Conservation (phyloP, 2,888 invertebrate species). For the Melanotus villosus region DNA sequence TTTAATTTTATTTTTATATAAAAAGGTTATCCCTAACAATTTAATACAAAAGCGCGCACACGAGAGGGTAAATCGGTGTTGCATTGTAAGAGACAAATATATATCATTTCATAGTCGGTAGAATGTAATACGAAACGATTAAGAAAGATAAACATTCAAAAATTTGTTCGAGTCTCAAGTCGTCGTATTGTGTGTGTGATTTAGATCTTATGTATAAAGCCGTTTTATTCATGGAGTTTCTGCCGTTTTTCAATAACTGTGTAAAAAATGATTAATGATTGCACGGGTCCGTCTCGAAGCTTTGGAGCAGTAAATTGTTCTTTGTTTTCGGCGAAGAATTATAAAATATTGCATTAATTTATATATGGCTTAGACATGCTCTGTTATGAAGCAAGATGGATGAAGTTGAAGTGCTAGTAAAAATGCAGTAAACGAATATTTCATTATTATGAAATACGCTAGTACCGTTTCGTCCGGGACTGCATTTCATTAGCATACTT, state of each 20-base stretch:
- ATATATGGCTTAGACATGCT: slow-evolving; percentile 33
- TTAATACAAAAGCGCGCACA: not conserved
- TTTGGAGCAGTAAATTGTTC: slow-evolving; percentile 38
- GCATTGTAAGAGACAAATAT: too few species aligned
- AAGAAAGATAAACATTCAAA: not conserved
- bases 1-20: not conserved
- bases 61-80: not conserved
- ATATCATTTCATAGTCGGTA: not conserved
- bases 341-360: slow-evolving; percentile 38
- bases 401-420: slow-evolving; percentile 20
- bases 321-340: slow-evolving; percentile 38
- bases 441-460: not conserved
- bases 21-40: too few species aligned
- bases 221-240: slow-evolving; percentile 26
- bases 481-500: not conserved
- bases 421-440: slow-evolving; percentile 4
- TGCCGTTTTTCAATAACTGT: slow-evolving; percentile 35
- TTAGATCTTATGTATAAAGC: slow-evolving; percentile 30
- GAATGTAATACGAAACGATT: not conserved
- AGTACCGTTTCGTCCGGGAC: not conserved
- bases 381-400: slow-evolving; percentile 19
- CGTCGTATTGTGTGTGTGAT: not conserved
- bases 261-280: slow-evolving; percentile 40
- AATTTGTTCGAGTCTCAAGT: slow-evolving; percentile 6
- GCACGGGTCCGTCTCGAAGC: slow-evolving; percentile 30